Percentiles rank a stretch among this genome's conserved stretches.
Conservation (phyloP, 2,113 vertebrate genomes). For the Phaethornis superciliosus region DNA sequence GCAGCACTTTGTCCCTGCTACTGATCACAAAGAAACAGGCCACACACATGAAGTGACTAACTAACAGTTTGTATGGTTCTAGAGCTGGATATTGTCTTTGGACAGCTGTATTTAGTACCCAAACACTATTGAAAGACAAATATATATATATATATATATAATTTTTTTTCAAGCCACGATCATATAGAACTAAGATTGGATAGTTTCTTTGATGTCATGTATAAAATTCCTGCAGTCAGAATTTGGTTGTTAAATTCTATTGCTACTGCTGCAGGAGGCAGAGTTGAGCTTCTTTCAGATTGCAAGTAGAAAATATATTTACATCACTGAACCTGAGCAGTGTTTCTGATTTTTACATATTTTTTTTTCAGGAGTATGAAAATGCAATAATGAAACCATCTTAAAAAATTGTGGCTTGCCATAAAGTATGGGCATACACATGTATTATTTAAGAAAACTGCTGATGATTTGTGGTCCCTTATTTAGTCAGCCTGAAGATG, state of each 20-base stretch:
- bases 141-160: too few relatives aligned
- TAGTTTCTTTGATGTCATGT: background rate
- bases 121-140: background rate
- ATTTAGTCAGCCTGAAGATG: background rate
- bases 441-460: background rate
- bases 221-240: background rate
- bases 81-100: background rate
- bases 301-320: background rate
- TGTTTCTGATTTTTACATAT: background rate
- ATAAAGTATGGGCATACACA: background rate
- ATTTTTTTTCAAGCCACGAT: background rate
- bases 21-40: background rate
- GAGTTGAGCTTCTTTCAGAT: constrained; percentile 46
- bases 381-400: background rate
- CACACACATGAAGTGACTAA: background rate
- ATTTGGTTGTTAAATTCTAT: background rate
- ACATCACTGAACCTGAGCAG: background rate
- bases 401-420: background rate
- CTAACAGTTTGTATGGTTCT: background rate
- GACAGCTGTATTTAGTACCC: background rate
- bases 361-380: background rate
- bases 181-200: background rate
- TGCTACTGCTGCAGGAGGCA: constrained; percentile 57
- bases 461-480: background rate
- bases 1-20: background rate